Conservation (phyloP, 2,888 invertebrate genomes). For the Amphipoea lucens region DNA sequence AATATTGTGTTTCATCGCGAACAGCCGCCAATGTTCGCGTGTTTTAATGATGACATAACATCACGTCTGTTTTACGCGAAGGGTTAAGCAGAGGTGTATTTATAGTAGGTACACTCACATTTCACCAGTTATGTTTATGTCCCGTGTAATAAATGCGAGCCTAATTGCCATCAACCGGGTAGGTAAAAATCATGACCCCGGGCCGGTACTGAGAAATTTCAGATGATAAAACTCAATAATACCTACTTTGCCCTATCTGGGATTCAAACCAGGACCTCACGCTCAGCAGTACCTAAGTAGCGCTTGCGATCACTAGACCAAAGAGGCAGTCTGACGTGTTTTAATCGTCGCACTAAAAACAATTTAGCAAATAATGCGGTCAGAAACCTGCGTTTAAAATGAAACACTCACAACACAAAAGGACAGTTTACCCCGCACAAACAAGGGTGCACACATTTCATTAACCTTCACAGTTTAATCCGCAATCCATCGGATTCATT, state of each 20-base stretch:
- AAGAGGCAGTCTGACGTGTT: not conserved
- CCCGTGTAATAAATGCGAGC: not conserved
- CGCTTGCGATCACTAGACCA: not conserved
- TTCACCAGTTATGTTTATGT: not conserved
- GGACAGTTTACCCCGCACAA: slow-evolving; percentile 54
- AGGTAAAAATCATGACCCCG: not conserved
- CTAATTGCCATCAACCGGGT: not conserved
- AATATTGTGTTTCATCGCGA: not conserved
- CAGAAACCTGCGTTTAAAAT: slow-evolving; percentile 14
- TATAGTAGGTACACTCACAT: not conserved
- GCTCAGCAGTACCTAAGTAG: not conserved
- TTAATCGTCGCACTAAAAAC: not conserved
- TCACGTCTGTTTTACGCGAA: not conserved
- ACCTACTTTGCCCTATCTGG: not conserved
- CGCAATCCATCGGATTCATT: slow-evolving; percentile 71
- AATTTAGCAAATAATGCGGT: not conserved
- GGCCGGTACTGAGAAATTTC: too few relatives aligned
- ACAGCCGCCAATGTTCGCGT: not conserved
- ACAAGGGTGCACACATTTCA: slow-evolving; percentile 71
- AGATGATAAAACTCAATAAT: too few relatives aligned
- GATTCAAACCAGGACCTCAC: not conserved
- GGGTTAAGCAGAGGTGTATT: not conserved
- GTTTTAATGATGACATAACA: not conserved
- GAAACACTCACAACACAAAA: slow-evolving; percentile 16
- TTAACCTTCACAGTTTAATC: slow-evolving; percentile 75